Conservation (phyloP, 64 coral and sea anemone genomes). For the Platygyra sinensis region DNA sequence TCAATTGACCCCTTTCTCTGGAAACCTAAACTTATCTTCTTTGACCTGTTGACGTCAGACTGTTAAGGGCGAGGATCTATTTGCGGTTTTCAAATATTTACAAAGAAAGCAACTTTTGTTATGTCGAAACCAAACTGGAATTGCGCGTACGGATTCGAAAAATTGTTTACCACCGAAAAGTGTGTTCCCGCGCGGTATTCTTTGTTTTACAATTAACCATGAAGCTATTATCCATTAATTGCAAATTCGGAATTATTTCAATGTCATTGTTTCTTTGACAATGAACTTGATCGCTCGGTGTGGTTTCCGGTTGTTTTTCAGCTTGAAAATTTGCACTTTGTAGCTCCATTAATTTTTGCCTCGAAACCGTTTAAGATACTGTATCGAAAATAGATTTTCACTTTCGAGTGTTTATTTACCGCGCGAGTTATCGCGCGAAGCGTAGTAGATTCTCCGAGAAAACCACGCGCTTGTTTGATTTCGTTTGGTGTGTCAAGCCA, state of each 20-base stretch:
- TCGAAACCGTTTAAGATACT: not conserved
- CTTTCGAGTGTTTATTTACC: not conserved
- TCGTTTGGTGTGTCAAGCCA: conserved; percentile 3
- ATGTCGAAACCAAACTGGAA: no score
- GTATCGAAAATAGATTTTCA: not conserved
- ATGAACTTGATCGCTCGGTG: not conserved
- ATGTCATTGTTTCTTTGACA: conserved; percentile 1
- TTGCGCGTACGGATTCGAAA: not conserved
- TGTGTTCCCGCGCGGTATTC: not conserved
- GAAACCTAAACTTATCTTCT: not conserved
- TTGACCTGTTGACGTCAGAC: conserved; percentile 6
- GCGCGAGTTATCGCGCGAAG: not conserved
- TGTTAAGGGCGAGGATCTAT: not conserved
- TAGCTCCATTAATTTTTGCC: not conserved
- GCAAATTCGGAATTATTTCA: not conserved
- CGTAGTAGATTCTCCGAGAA: not conserved
- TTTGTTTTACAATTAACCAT: not conserved
- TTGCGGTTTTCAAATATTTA: conserved; percentile 9
- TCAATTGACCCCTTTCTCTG: not conserved
- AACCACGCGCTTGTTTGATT: not conserved
- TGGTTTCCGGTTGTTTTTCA: conserved; percentile 17
- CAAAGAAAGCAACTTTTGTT: not conserved
- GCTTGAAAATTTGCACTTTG: not conserved
- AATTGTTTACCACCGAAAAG: not conserved
- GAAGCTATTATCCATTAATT: not conserved